Base-by-base conservation (phyloP, 2,797 vertebrate genomes). In the Champsocephalus gunnari region DNA sequence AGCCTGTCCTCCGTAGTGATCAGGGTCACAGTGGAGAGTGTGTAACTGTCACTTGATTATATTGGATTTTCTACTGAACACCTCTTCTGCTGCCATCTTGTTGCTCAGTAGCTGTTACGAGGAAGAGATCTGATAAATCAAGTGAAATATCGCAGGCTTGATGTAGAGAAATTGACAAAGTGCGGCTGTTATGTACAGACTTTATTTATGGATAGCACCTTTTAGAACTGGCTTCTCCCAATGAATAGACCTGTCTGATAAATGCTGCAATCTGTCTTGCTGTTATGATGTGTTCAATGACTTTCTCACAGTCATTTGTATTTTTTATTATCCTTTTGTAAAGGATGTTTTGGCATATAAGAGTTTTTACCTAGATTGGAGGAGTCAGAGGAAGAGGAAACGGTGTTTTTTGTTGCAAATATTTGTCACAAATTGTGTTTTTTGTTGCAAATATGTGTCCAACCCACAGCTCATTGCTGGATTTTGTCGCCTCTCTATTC, bases 121-220 rank as follows among this genome's bases (percentile, higher is more conserved):
- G 74, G 58, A 21, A 67, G 5, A 72, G 50, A 38, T 69, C 14
- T 57, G 28, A 28, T 28, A 28, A 28, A 28, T 28, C 28, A 28
- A 28, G 28, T 28, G 28, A 45, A 79, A 77, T 77, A 70, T 74
- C 48, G 66, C 43, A 5, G n/a, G 3, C 6, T 47, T 75, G 71
- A 77, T 79, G 80, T 54, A 51, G 44, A 79, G 54, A 80, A 59
- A 59, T 28, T 66, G 66, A 71, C 38, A 11, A n/a, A 45, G 19
- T 59, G 28, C 17, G 9, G 38, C 61, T 17, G 55, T 75, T 75
- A 34, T 53, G 16, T 44, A 17, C 13, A 58, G 54, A 41, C n/a
- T 75, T 75, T 74, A 81, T 86, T 85, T 86, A 73, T 73, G 74
- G 56, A 14, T 57, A 8, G 43, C 44, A 50, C 50, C 59, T 74